Conservation (phyloP, 2,113 vertebrate species). For the Perca fluviatilis region DNA sequence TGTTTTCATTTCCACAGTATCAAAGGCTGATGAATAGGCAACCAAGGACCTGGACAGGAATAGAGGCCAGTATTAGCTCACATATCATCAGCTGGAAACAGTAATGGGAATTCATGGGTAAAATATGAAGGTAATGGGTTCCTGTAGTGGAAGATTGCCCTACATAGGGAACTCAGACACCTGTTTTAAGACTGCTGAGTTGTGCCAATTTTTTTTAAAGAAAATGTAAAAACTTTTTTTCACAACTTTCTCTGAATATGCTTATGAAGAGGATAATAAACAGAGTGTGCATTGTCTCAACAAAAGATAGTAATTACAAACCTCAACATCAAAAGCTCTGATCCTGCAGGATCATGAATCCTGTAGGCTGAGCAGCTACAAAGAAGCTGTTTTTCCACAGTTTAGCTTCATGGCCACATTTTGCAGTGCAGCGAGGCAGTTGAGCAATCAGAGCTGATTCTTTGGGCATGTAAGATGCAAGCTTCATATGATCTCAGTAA, state of each 20-base stretch:
- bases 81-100: constrained; percentile 57
- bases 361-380: constrained; percentile 57
- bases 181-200: background rate
- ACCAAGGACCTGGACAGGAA: constrained; percentile 27
- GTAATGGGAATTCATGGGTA: constrained; percentile 61
- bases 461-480: constrained; percentile 48
- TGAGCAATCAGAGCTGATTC: constrained; percentile 62
- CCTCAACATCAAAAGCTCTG: constrained; percentile 55
- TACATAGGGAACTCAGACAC: constrained; percentile 6
- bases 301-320: constrained; percentile 47
- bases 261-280: constrained; percentile 43
- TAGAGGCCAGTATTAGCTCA: constrained; percentile 57
- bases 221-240: constrained; percentile 16
- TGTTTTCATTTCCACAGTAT: constrained; percentile 51
- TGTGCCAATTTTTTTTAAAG: constrained; percentile 33
- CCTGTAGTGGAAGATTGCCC: constrained; percentile 17
- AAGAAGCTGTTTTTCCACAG: constrained; percentile 44
- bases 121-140: constrained; percentile 30
- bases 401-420: constrained; percentile 59
- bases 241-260: constrained; percentile 25
- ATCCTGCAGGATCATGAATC: constrained; percentile 57
- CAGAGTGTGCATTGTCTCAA: constrained; percentile 33
- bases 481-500: constrained; percentile 68
- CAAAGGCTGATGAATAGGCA: constrained; percentile 67
- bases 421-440: constrained; percentile 57